Evolutionary conservation across 1,140 invertebrate species (phyloP).

Genomic region (Drosophila jambulina): DNA sequence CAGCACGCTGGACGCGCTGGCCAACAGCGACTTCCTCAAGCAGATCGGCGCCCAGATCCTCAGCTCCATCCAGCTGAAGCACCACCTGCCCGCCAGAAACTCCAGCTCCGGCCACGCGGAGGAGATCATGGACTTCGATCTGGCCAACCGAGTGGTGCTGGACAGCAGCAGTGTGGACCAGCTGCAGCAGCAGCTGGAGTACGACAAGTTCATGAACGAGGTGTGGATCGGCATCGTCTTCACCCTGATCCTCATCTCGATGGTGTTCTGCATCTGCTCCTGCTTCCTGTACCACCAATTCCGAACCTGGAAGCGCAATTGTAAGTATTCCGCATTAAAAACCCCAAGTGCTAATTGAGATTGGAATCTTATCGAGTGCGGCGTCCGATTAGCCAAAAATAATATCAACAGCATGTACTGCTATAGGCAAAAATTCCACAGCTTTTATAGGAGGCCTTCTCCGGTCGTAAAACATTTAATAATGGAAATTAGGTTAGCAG

Average conservation of each 20-base stretch:
- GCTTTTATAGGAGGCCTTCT: background rate
- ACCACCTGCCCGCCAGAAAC: constrained; percentile 44
- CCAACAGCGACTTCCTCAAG: constrained; percentile 72
- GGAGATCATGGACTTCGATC: constrained; percentile 66
- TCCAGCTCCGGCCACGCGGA: constrained; percentile 33
- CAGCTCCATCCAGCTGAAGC: constrained; percentile 75
- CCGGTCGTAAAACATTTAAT: constrained; percentile 15
- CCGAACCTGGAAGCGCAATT: constrained; percentile 83
- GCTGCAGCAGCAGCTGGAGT: constrained; percentile 79
- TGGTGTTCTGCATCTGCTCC: constrained; percentile 84
- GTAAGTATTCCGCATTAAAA: constrained; percentile 65
- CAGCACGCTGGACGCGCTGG: constrained; percentile 49
- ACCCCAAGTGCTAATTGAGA: background rate
- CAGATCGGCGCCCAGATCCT: constrained; percentile 74
- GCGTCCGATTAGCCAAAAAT: constrained; percentile 32
- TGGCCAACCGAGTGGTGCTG: constrained; percentile 69
- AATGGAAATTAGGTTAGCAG: constrained; percentile 26
- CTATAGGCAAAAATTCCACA: constrained; percentile 26
- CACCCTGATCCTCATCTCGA: constrained; percentile 79
- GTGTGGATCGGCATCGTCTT: constrained; percentile 84
- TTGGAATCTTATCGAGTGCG: constrained; percentile 42
- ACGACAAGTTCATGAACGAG: constrained; percentile 85
- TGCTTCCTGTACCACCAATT: constrained; percentile 84
- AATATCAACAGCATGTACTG: background rate
- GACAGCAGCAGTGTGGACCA: constrained; percentile 76